Base-by-base conservation (phyloP, 2,797 vertebrate species). In the Pyrocephalus nanus region DNA sequence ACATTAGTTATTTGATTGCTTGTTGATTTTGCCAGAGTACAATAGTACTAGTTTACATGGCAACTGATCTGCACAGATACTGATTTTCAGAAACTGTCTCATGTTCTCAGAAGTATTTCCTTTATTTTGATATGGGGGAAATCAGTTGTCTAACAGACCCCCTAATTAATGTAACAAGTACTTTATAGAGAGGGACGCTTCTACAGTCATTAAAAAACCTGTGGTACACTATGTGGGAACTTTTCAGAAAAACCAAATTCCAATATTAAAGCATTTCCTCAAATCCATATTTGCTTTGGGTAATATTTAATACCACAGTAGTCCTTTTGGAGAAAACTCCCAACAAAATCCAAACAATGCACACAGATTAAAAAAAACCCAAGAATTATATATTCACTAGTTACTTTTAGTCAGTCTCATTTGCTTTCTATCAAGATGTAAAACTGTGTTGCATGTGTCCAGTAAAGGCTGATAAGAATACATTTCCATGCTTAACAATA, bases 91-190 rank as follows among this genome's bases (percentile, higher is more conserved):
- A 86, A 83, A 64, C 22, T 51, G 17, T 22, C n/a, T 77, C 18
- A 4, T 34, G 20, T 71, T 93, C 51, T 79, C 27, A 55, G 75
- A 82, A 66, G 7, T 17, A 60, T 67, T 88, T 86, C 8, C 57
- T 89, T 89, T 77, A 29, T 80, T 90, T 95, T 73, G 65, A 19
- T 88, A 29, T 20, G 12, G 55, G 38, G 53, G 22, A 85, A 90
- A 90, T 86, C 54, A 64, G 40, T 80, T 90, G 65, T 74, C 75
- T 82, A 88, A 88, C 60, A 93, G 60, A 80, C 48, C 40, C 48
- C 40, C 38, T 83, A 90, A 91, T 94, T 90, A 95, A 66, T 34
- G 30, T 62, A 85, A 92, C 9, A 62, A 91, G 53, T 26, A 75
- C 38, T 90, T 96, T 70, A 47, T 64, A 54, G 55, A 91, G 71